Percentiles rank a stretch among this genome's conserved stretches.
These are phyloP conservation scores for Rattus rattus DNA, from an alignment of 2,113 vertebrate species.

Conservation along the genomic window DNA sequence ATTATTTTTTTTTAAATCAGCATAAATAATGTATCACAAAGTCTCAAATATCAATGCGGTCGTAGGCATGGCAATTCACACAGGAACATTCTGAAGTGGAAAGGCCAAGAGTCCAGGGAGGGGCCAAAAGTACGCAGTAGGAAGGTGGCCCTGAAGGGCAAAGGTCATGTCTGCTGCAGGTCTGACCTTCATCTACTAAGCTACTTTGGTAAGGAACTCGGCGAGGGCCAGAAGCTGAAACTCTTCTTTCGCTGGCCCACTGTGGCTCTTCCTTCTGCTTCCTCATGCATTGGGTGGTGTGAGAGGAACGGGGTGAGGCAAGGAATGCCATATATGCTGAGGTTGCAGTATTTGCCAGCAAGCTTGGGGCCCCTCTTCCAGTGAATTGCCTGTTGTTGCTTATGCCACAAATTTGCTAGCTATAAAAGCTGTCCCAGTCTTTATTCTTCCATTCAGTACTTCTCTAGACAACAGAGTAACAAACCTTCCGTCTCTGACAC, in stretches of 20 bases:
- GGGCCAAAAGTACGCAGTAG: not conserved
- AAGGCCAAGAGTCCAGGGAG: not conserved
- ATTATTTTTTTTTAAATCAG: conserved; percentile 8
- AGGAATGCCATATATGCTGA: not conserved
- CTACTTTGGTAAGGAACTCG: not conserved
- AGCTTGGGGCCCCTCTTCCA: too few relatives aligned
- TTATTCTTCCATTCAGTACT: not conserved
- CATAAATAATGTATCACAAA: conserved; percentile 58
- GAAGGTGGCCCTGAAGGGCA: not conserved
- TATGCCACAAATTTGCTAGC: not conserved
- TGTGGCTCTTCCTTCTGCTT: not conserved
- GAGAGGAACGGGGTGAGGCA: not conserved
- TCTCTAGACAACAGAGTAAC: not conserved
- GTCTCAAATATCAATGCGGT: conserved; percentile 5
- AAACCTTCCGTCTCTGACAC: not conserved
- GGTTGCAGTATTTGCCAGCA: not conserved
- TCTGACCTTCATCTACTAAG: not conserved
- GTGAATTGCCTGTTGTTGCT: not conserved
- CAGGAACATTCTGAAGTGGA: not conserved
- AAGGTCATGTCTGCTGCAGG: not conserved
- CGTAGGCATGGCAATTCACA: not conserved
- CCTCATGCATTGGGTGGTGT: not conserved
- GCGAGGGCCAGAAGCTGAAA: not conserved
- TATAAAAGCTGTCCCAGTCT: not conserved
- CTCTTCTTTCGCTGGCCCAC: not conserved